A percentile compares a stretch with the other conserved stretches of the same genome.
Conservation (phyloP, 2,113 vertebrate species). For the Ancistrus triradiatus region DNA sequence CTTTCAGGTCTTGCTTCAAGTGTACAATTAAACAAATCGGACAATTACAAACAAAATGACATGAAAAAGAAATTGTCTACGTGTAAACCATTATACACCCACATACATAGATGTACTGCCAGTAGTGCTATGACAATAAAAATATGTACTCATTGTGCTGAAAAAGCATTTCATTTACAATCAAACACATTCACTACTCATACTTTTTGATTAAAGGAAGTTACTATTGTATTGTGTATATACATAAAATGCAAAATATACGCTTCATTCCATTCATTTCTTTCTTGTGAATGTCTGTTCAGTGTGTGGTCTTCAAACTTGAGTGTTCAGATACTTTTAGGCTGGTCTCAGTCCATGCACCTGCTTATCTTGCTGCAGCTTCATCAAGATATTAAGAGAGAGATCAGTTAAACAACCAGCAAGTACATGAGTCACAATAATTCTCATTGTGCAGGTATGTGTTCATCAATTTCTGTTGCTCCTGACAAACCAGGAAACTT, state of each 20-base stretch:
- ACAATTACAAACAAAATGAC: background rate
- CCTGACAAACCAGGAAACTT: too few relatives aligned
- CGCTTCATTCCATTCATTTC: conserved; percentile 5
- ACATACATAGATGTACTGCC: background rate
- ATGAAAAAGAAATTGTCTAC: too few relatives aligned
- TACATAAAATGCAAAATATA: background rate
- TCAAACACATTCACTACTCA: too few relatives aligned
- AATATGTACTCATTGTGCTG: background rate
- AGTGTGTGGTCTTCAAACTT: background rate
- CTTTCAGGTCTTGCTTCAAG: too few relatives aligned
- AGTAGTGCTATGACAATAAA: background rate
- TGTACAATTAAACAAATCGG: too few relatives aligned
- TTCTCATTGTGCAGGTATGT: too few relatives aligned
- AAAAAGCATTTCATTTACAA: background rate
- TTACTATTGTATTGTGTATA: background rate
- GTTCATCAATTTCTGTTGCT: too few relatives aligned
- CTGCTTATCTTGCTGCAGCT: conserved; percentile 23
- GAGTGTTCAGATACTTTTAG: conserved; percentile 1
- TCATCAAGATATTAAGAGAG: background rate
- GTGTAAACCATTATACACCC: too few relatives aligned
- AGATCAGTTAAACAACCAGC: background rate
- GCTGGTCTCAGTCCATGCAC: background rate
- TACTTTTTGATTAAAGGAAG: background rate
- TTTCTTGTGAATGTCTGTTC: background rate
- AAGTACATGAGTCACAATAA: too few relatives aligned